phyloP scores from a whole-genome alignment of 1,140 invertebrate genomes.

The Phymorhynchus buccinoides region DNA sequence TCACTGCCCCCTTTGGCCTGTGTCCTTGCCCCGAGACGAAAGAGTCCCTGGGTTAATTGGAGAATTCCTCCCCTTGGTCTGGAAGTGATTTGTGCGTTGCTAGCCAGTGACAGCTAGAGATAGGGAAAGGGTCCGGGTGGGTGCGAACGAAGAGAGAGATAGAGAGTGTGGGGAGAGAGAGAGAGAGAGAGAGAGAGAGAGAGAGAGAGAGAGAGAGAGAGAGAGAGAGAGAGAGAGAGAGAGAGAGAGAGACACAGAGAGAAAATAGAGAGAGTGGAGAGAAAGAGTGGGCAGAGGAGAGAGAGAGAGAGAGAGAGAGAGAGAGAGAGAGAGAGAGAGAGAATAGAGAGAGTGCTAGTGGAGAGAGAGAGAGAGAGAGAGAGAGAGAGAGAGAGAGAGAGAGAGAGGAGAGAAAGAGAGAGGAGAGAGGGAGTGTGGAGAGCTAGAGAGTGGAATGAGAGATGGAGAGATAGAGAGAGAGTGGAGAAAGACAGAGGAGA shows the following conservation, averaged over 20 bases:
- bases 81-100: conserved; percentile 5
- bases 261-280: background rate
- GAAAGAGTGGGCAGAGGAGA: background rate
- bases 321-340: too few species aligned
- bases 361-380: too few species aligned
- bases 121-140: background rate
- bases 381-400: background rate
- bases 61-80: background rate
- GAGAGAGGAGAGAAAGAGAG: background rate
- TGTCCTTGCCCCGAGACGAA: background rate
- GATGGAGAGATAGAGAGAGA: background rate
- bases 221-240: background rate
- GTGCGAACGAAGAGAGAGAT: background rate
- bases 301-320: background rate
- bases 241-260: background rate
- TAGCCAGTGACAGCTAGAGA: background rate
- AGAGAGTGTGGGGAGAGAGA: background rate
- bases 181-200: background rate
- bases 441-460: background rate
- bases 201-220: background rate
- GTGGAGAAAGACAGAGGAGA: too few species aligned
- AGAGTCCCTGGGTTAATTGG: background rate
- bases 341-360: background rate
- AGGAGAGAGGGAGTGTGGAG: too few species aligned
- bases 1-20: background rate